These are phyloP conservation scores for Parnassius orleans DNA, from an alignment of 2,888 invertebrate species.

Conservation along the genomic window DNA sequence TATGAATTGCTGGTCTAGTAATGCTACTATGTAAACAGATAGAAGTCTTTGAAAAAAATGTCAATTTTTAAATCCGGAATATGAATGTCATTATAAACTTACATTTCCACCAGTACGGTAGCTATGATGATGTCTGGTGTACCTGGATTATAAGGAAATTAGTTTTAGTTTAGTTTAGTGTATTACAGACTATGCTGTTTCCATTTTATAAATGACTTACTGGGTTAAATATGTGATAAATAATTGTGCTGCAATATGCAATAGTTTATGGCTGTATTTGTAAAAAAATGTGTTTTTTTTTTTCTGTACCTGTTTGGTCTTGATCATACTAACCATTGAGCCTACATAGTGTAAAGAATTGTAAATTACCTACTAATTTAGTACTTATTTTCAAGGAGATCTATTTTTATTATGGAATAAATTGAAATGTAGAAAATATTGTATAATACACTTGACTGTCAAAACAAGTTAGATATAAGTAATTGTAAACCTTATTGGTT, in stretches of 20 bases:
- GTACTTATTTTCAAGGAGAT: slow-evolving; percentile 12
- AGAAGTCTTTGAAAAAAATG: too few species aligned
- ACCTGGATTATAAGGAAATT: slow-evolving; percentile 10
- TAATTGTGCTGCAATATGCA: slow-evolving; percentile 5
- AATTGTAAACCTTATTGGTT: slow-evolving; percentile 5
- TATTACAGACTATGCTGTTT: background rate
- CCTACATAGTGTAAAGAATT: background rate
- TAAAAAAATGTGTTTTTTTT: slow-evolving; percentile 1
- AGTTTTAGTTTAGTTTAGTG: background rate
- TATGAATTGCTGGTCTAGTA: too few species aligned
- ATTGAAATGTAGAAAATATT: slow-evolving; percentile 2
- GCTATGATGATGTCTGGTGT: slow-evolving; percentile 4
- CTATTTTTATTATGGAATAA: slow-evolving; percentile 9
- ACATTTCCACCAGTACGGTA: background rate
- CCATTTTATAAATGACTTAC: background rate
- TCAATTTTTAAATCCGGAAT: too few species aligned
- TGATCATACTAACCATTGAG: background rate
- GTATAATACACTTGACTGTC: slow-evolving; percentile 9
- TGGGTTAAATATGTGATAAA: slow-evolving; percentile 13
- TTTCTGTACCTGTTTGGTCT: background rate
- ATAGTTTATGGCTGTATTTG: slow-evolving; percentile 5
- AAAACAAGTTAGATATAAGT: slow-evolving; percentile 25
- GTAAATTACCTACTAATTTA: slow-evolving; percentile 1
- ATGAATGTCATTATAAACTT: background rate
- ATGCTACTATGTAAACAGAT: too few species aligned